A percentile compares a stretch with the other conserved stretches of the same genome.
These are phyloP conservation scores for Pangasius krempfi DNA, from an alignment of 2,797 vertebrate species.

Conservation along the genomic window DNA sequence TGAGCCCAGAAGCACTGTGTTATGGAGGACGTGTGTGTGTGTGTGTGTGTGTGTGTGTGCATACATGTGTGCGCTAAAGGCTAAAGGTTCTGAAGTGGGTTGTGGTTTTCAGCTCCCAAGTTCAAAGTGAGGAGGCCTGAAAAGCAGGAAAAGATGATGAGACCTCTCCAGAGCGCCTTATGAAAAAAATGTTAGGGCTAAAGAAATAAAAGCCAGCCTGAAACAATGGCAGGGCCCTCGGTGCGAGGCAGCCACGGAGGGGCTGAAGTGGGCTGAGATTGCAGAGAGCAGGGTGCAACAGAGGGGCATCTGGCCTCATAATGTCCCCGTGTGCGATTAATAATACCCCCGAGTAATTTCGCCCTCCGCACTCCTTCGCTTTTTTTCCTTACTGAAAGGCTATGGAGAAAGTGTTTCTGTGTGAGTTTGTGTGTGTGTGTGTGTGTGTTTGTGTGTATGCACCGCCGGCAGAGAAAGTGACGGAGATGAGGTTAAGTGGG, in stretches of 20 bases:
- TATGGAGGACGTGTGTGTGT: constrained; percentile 39
- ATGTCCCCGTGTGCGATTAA: constrained; percentile 71
- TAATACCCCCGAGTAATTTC: constrained; percentile 73
- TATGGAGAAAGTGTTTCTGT: constrained; percentile 50
- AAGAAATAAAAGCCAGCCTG: constrained; percentile 75
- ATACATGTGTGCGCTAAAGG: constrained; percentile 41
- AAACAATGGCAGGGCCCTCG: constrained; percentile 72
- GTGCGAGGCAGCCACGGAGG: constrained; percentile 70
- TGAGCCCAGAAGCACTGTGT: constrained; percentile 48
- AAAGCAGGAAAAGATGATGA: constrained; percentile 78
- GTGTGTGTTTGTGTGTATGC: constrained; percentile 16
- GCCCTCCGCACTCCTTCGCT: constrained; percentile 43
- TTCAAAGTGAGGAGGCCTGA: constrained; percentile 77
- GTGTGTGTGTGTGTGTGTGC: constrained; percentile 41
- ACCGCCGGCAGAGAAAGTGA: constrained; percentile 56
- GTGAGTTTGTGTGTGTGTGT: constrained; percentile 39
- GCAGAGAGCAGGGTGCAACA: constrained; percentile 74
- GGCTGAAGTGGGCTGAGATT: constrained; percentile 81
- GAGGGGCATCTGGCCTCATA: constrained; percentile 76
- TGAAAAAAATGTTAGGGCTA: constrained; percentile 71
- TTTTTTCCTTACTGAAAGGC: constrained; percentile 55
- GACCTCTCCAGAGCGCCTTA: constrained; percentile 73
- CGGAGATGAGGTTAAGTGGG: constrained; percentile 78
- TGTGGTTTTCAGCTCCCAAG: constrained; percentile 66
- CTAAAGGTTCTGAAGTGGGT: constrained; percentile 65